Evolutionary conservation across 2,888 invertebrate species (phyloP), one percentile per base, ranked within the genome.

Genomic region (Drosophila birchii): DNA sequence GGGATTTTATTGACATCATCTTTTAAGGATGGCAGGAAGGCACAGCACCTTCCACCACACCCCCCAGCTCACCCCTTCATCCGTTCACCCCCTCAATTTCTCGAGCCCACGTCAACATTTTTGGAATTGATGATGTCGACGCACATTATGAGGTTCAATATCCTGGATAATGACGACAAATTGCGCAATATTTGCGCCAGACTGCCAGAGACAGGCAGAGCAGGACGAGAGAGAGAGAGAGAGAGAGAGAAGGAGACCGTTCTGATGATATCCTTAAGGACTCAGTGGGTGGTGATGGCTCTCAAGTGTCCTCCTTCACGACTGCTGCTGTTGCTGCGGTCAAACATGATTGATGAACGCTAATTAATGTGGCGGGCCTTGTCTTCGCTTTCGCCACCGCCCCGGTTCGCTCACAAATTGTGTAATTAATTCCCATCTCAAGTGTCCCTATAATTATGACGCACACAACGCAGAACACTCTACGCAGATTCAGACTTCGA

Each of bases 141-240:
- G 78, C 77, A 80, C 83, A 88, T 81, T 83, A 86, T 86, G 75
- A 81, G 88, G 88, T 86, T 89, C 86, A 88, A 86, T 86, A 86
- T 89, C 83, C 86, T 86, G 86, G 75, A 88, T 86, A 86, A 86
- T 86, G 90, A 88, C 90, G 89, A 86, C 89, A 86, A 89, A 86
- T 86, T 86, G 88, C 89, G 81, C 87, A 78, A 81, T 89, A 86
- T 86, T 83, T 88, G 80, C 75, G 64, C 61, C 81, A 72, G 76
- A 72, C 74, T 43, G 54, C n/a, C 38, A 7, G 54, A 32, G 32
- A 20, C 41, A 20, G 34, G 14, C 51, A 16, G 12, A 47, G 26
- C 3, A 9, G 8, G 8, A 4, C 26, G 26, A 5, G 26, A 26
- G n/a, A 16, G 11, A n/a, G 26, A 18, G 56, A 7, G 1, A 4